A percentile compares a stretch with the other conserved stretches of the same genome.
phyloP scores from a whole-genome alignment of 92 coral and sea anemone genomes.

The Porites cylindrica region DNA sequence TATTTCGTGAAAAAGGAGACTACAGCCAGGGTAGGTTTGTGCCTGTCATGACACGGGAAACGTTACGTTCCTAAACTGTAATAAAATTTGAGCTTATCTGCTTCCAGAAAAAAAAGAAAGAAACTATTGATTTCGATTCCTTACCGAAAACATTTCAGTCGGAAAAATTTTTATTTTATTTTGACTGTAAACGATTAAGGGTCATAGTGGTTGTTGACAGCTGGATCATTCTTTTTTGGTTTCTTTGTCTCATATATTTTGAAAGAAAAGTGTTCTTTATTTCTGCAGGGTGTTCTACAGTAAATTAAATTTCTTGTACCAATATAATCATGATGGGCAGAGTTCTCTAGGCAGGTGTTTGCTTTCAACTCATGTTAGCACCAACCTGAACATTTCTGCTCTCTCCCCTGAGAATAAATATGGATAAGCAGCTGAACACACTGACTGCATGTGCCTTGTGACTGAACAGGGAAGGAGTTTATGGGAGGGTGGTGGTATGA shows the following conservation, averaged over 20 bases:
- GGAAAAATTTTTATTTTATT: neutral
- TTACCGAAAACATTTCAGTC: too few relatives aligned
- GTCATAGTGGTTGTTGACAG: too few relatives aligned
- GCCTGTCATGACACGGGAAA: neutral
- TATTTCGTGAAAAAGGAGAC: conserved; percentile 95
- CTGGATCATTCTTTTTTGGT: neutral
- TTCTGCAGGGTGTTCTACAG: neutral
- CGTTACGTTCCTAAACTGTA: neutral
- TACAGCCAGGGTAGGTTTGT: conserved; percentile 88
- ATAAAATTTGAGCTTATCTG: neutral
- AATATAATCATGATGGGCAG: neutral
- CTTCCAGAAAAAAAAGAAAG: neutral
- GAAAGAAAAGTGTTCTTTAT: neutral
- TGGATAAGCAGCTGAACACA: too few relatives aligned
- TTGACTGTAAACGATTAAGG: neutral
- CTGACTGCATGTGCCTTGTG: too few relatives aligned
- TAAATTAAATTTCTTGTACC: neutral
- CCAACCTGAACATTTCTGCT: too few relatives aligned
- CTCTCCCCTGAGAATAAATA: too few relatives aligned
- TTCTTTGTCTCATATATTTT: too few relatives aligned
- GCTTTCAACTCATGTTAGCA: too few relatives aligned
- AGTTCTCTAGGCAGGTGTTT: neutral
- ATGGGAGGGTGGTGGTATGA: neutral
- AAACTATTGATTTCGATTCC: too few relatives aligned
- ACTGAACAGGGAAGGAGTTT: neutral